A percentile compares a stretch with the other conserved stretches of the same genome.
phyloP scores from a whole-genome alignment of 2,113 vertebrate species.

The Platichthys flesus region DNA sequence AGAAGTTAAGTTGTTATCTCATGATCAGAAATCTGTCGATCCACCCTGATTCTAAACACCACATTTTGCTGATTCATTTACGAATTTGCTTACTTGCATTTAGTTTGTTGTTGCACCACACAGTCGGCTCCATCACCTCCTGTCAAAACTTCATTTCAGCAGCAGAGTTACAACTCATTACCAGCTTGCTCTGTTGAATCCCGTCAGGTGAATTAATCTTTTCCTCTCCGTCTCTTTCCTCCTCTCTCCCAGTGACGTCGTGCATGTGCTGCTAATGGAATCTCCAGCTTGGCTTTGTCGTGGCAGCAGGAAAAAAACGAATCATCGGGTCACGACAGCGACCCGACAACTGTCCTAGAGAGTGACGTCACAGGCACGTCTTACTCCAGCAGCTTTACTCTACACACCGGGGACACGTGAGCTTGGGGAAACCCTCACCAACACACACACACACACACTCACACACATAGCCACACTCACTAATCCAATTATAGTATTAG shows the following conservation, averaged over 20 bases:
- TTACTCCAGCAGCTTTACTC: conserved; percentile 54
- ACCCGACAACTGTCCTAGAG: conserved; percentile 42
- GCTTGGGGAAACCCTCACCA: conserved; percentile 57
- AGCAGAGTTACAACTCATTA: conserved; percentile 3
- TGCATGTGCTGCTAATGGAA: conserved; percentile 47
- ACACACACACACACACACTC: neutral
- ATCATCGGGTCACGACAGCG: conserved; percentile 46
- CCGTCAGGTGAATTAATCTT: conserved; percentile 37
- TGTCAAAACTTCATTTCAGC: neutral
- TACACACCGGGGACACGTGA: conserved; percentile 50
- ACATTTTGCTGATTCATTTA: conserved; percentile 5
- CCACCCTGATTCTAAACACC: neutral
- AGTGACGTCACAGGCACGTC: conserved; percentile 54
- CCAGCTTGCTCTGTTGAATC: conserved; percentile 4
- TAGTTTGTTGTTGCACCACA: neutral
- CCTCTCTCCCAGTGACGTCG: conserved; percentile 28
- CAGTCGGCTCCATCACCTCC: neutral
- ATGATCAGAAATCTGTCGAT: too few relatives aligned
- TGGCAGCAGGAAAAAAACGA: conserved; percentile 56
- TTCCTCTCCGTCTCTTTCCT: conserved; percentile 27
- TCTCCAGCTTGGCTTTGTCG: conserved; percentile 31
- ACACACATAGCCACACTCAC: conserved; percentile 27
- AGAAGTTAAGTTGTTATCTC: too few relatives aligned
- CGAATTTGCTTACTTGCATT: neutral
- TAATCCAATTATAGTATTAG: conserved; percentile 77